Percentiles rank a stretch among this genome's conserved stretches.
Conservation (phyloP, 2,888 invertebrate species). For the Brenthis daphne region DNA sequence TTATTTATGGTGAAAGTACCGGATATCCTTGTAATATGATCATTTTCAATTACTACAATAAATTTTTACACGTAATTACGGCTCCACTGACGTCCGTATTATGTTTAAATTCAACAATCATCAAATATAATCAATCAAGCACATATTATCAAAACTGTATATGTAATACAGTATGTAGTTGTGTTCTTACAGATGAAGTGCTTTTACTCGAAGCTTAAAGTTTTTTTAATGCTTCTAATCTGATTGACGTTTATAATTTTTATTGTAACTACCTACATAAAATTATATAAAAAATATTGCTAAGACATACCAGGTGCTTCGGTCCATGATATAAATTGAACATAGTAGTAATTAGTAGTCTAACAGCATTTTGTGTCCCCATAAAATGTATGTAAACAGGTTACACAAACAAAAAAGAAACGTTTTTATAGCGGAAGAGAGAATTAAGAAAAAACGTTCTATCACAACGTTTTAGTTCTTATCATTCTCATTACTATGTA, state of each 20-base stretch:
- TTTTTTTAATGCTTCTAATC: too few species aligned
- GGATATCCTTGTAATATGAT: constrained; percentile 24
- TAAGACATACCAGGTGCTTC: too few species aligned
- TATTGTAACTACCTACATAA: too few species aligned
- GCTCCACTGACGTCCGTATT: constrained; percentile 11
- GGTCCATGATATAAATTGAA: too few species aligned
- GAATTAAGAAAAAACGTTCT: not conserved
- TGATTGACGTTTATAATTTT: too few species aligned
- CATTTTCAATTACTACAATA: constrained; percentile 20
- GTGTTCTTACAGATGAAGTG: too few species aligned
- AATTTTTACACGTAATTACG: constrained; percentile 18
- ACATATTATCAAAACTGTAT: not conserved
- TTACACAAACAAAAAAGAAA: constrained; percentile 3
- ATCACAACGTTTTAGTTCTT: not conserved
- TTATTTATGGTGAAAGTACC: constrained; percentile 8
- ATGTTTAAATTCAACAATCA: constrained; percentile 20
- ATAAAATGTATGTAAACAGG: constrained; percentile 1
- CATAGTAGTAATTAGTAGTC: too few species aligned
- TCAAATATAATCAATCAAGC: constrained; percentile 18
- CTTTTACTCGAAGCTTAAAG: too few species aligned
- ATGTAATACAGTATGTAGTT: too few species aligned
- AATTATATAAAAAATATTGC: too few species aligned
- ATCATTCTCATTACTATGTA: not conserved
- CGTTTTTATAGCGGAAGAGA: not conserved
- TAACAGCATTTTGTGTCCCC: not conserved